A percentile compares a stretch with the other conserved stretches of the same genome.
phyloP scores from a whole-genome alignment of 2,113 vertebrate species.

The Cyanistes caeruleus region DNA sequence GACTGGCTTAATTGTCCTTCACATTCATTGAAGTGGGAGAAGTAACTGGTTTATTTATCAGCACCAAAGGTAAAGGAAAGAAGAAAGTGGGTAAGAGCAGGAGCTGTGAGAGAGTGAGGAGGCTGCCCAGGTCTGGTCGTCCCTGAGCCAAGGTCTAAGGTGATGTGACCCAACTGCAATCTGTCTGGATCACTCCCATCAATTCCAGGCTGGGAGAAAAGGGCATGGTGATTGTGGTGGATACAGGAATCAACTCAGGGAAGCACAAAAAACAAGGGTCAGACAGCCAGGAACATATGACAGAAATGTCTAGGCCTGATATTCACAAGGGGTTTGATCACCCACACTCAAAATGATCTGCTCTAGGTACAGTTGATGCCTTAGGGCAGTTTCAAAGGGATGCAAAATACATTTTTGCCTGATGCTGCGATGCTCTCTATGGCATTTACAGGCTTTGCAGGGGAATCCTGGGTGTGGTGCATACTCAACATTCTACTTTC shows the following conservation, averaged over 20 bases:
- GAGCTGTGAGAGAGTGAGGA: not conserved
- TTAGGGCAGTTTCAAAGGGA: not conserved
- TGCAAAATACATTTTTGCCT: not conserved
- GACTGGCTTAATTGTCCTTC: not conserved
- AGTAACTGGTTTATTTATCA: not conserved
- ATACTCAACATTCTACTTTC: not conserved
- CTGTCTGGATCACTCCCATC: not conserved
- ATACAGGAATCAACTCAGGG: not conserved
- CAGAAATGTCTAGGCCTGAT: not conserved
- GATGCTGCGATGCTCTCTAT: not conserved
- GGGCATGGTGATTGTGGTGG: not conserved
- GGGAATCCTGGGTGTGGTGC: not conserved
- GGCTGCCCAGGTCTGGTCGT: not conserved
- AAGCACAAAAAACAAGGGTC: not conserved
- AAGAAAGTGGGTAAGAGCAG: not conserved
- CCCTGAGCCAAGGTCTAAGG: not conserved
- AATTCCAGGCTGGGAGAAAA: not conserved
- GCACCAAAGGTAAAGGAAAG: not conserved
- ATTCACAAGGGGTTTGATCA: not conserved
- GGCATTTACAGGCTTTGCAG: not conserved
- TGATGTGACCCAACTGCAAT: not conserved
- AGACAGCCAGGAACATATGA: not conserved
- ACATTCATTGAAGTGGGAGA: not conserved
- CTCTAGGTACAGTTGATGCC: not conserved
- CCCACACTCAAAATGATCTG: not conserved